Conservation (phyloP, 2,888 invertebrate species). For the Ochropleura leucogaster region DNA sequence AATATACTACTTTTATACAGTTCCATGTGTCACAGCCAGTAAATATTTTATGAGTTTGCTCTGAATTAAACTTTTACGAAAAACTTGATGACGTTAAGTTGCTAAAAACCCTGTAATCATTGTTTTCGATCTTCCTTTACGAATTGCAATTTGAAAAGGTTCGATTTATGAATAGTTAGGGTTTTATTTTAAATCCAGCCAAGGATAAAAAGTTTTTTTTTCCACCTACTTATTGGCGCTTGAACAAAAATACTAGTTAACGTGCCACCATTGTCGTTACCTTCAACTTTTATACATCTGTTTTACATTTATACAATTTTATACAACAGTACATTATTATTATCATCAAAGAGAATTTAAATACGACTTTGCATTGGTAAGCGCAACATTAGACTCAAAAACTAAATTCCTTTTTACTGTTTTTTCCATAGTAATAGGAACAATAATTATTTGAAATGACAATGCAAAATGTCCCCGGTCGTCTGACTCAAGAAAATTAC, state of each 20-base stretch:
- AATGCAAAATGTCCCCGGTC: conserved; percentile 26
- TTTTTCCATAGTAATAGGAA: conserved; percentile 46
- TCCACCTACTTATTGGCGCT: conserved; percentile 11
- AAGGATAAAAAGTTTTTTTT: background rate
- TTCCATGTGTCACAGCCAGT: conserved; percentile 32
- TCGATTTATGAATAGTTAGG: background rate
- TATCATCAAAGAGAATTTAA: conserved; percentile 52
- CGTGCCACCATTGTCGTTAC: conserved; percentile 17
- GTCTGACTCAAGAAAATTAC: conserved; percentile 1
- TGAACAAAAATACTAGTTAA: conserved; percentile 38
- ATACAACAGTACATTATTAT: conserved; percentile 61
- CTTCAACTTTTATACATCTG: conserved; percentile 56
- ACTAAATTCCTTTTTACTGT: conserved; percentile 41
- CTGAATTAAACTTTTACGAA: conserved; percentile 22
- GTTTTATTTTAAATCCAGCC: background rate
- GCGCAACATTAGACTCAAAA: conserved; percentile 35
- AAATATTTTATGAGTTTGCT: conserved; percentile 32
- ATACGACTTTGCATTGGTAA: conserved; percentile 56
- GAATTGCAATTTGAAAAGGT: background rate
- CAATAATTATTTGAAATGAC: conserved; percentile 10
- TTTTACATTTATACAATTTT: conserved; percentile 69
- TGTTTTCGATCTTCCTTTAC: background rate
- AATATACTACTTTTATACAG: conserved; percentile 35
- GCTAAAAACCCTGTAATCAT: background rate
- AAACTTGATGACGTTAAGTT: background rate